A percentile compares a stretch with the other conserved stretches of the same genome.
These are phyloP conservation scores for Nanorana parkeri DNA, from an alignment of 2,113 vertebrate genomes.

Conservation along the genomic window DNA sequence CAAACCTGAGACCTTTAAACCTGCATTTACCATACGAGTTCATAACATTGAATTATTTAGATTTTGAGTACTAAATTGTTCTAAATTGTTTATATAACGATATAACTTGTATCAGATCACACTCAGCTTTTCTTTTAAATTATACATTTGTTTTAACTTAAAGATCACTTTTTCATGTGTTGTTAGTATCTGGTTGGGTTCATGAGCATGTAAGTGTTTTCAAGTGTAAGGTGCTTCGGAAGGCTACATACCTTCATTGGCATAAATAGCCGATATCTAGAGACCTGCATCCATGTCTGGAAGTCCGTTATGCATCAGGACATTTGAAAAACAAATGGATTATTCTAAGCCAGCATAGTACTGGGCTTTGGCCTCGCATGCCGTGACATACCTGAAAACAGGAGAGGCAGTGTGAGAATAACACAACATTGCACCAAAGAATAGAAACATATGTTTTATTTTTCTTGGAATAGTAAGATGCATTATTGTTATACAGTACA, in stretches of 20 bases:
- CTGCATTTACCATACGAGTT: no score
- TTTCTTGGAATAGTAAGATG: no score
- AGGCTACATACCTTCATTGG: neutral
- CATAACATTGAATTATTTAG: no score
- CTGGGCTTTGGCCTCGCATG: neutral
- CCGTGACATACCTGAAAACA: constrained; percentile 2
- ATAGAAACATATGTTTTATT: no score
- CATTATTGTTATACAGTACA: no score
- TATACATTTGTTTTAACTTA: neutral
- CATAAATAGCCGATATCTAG: neutral
- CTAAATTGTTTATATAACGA: no score
- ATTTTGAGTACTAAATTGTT: no score
- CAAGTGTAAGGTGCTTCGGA: neutral
- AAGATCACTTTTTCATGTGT: neutral
- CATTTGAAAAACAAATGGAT: neutral
- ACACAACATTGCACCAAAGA: neutral
- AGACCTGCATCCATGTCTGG: neutral
- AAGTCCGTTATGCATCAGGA: neutral
- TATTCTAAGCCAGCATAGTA: neutral
- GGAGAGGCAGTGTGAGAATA: neutral
- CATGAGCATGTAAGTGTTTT: neutral
- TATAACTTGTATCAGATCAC: neutral
- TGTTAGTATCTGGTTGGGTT: neutral
- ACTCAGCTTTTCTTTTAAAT: neutral
- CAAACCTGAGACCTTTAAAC: no score